phyloP scores from a whole-genome alignment of 92 coral and sea anemone genomes.

The Phenganax stokvisi region DNA sequence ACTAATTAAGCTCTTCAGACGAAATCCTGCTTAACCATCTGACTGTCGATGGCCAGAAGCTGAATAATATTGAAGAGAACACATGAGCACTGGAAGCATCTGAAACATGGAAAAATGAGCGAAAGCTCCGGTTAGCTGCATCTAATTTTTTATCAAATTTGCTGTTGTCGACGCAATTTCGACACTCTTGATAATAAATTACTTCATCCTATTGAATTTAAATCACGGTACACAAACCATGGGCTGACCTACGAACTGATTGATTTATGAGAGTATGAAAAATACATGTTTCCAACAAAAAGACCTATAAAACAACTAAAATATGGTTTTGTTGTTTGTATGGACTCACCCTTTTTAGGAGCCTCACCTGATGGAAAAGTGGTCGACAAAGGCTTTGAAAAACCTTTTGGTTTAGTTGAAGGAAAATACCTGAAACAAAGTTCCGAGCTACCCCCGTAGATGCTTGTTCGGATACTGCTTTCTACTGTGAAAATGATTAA shows the following conservation, averaged over 20 bases:
- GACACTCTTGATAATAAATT: constrained; percentile 49
- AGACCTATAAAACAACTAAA: constrained; percentile 26
- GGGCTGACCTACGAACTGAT: constrained; percentile 57
- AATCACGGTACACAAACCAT: constrained; percentile 54
- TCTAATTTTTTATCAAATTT: constrained; percentile 53
- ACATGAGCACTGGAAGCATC: constrained; percentile 55
- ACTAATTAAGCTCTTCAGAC: constrained; percentile 32
- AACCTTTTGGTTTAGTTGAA: constrained; percentile 56
- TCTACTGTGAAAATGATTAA: constrained; percentile 39
- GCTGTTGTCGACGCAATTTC: constrained; percentile 47
- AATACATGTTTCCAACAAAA: constrained; percentile 47
- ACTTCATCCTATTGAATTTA: constrained; percentile 51
- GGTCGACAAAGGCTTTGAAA: constrained; percentile 47
- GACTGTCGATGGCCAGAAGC: constrained; percentile 41
- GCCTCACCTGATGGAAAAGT: constrained; percentile 67
- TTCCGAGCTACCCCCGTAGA: constrained; percentile 60
- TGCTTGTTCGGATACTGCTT: constrained; percentile 54
- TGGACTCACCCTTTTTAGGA: constrained; percentile 49
- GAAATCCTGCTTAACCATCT: constrained; percentile 42
- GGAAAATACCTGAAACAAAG: constrained; percentile 65
- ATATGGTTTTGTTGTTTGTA: constrained; percentile 42
- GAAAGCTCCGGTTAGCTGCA: constrained; percentile 62
- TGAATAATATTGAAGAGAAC: constrained; percentile 58
- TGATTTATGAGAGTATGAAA: constrained; percentile 53
- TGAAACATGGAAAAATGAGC: constrained; percentile 57